phyloP scores from a whole-genome alignment of 2,888 invertebrate species.

The Melinopterus prodromus region DNA sequence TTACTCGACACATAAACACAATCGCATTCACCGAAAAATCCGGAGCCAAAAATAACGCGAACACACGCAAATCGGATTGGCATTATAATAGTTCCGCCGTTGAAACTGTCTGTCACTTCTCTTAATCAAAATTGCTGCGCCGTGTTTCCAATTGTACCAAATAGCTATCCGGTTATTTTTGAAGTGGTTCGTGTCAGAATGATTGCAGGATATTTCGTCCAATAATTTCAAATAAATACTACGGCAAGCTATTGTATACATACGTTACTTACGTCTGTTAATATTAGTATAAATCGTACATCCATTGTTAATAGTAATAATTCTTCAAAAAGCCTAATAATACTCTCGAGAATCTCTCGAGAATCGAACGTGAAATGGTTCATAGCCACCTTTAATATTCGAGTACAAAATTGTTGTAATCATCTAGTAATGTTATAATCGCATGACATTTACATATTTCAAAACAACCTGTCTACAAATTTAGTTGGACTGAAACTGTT shows the following conservation, averaged over 20 bases:
- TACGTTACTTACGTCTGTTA: not conserved
- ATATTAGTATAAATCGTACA: not conserved
- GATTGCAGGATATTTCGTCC: not conserved
- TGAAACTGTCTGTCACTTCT: not conserved
- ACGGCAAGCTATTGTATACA: not conserved
- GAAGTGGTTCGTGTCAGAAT: not conserved
- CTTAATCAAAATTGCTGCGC: not conserved
- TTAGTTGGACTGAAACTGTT: no score
- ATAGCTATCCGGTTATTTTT: not conserved
- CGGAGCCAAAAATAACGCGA: not conserved
- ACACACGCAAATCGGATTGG: not conserved
- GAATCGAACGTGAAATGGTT: not conserved
- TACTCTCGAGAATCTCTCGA: not conserved
- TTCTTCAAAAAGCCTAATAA: not conserved
- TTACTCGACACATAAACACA: not conserved
- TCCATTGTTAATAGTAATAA: not conserved
- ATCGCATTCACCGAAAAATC: not conserved
- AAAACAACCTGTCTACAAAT: no score
- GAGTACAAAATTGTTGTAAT: no score
- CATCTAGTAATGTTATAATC: no score
- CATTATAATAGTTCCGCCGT: not conserved
- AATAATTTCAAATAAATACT: not conserved
- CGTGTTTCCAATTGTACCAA: not conserved
- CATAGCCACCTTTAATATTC: no score
- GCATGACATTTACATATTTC: no score